Percentiles rank a stretch among this genome's conserved stretches.
Evolutionary conservation across 2,888 invertebrate genomes (phyloP).

Genomic region (Phyto melanocephala): DNA sequence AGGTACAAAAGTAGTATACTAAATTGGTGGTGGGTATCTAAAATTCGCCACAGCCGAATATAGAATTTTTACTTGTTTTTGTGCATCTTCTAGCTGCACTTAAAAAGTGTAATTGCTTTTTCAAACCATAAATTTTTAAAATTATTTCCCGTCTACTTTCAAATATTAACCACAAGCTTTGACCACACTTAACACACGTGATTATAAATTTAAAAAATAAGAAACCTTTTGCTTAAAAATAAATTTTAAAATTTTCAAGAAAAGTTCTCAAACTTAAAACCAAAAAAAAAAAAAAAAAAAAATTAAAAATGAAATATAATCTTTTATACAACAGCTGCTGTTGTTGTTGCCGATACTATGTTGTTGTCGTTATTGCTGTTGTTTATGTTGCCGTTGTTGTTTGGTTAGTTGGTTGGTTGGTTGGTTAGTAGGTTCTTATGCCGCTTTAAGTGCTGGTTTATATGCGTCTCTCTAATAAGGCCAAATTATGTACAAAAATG

Average conservation of each 20-base stretch:
- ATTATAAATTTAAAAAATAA: too few species aligned
- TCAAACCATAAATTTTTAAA: background rate
- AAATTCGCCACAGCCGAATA: background rate
- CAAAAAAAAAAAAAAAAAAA: background rate
- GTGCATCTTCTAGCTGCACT: background rate
- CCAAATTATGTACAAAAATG: slow-evolving; percentile 23
- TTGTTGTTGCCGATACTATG: background rate
- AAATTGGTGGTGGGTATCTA: too few species aligned
- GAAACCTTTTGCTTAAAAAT: background rate
- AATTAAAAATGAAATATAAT: background rate
- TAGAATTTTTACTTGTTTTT: background rate
- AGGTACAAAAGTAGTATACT: too few species aligned
- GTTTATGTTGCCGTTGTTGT: background rate
- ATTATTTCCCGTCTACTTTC: background rate
- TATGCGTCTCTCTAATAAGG: slow-evolving; percentile 47
- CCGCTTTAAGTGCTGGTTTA: slow-evolving; percentile 12
- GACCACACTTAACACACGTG: too few species aligned
- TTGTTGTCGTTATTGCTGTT: background rate
- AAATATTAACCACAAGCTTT: background rate
- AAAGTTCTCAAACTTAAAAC: background rate
- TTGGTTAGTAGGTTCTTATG: slow-evolving; percentile 50
- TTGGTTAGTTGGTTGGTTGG: background rate
- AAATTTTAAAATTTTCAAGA: background rate
- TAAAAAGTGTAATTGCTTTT: background rate
- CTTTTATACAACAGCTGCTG: slow-evolving; percentile 35